phyloP scores from a whole-genome alignment of 2,888 invertebrate species.

The Perdita meconis region DNA sequence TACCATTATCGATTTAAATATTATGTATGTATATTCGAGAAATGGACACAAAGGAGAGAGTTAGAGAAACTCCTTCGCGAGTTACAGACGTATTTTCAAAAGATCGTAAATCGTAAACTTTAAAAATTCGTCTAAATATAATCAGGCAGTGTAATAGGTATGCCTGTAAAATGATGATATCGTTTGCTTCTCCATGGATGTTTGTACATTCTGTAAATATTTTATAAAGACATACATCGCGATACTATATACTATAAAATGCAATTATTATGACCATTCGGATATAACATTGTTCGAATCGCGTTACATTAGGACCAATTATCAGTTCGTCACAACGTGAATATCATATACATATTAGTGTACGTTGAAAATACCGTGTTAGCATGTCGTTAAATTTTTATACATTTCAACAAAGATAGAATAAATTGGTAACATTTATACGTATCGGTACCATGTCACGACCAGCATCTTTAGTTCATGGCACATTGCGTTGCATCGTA shows the following conservation, averaged over 20 bases:
- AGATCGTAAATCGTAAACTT: slow-evolving; percentile 51
- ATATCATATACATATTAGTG: slow-evolving; percentile 24
- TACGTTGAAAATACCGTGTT: slow-evolving; percentile 23
- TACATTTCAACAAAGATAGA: slow-evolving; percentile 5
- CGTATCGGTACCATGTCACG: slow-evolving; percentile 5
- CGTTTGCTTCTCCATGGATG: slow-evolving; percentile 42
- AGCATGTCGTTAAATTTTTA: slow-evolving; percentile 32
- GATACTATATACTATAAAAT: slow-evolving; percentile 58
- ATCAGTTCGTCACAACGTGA: slow-evolving; percentile 50
- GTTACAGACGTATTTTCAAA: slow-evolving; percentile 43
- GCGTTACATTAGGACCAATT: slow-evolving; percentile 59
- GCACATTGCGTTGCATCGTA: slow-evolving; percentile 47
- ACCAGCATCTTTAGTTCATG: slow-evolving; percentile 46
- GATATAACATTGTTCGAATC: slow-evolving; percentile 26
- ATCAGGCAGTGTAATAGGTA: slow-evolving; percentile 62
- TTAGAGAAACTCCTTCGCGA: too few relatives aligned
- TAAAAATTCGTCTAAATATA: slow-evolving; percentile 56
- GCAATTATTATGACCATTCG: slow-evolving; percentile 59
- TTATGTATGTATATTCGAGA: slow-evolving; percentile 3
- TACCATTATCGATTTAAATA: slow-evolving; percentile 1
- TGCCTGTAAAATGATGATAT: slow-evolving; percentile 56
- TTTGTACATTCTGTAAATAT: slow-evolving; percentile 60
- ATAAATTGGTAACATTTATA: slow-evolving; percentile 22
- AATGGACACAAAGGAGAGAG: slow-evolving; percentile 1
- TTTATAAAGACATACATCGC: slow-evolving; percentile 49